phyloP scores from a whole-genome alignment of 1,140 invertebrate species.

The Octopus bimaculoides region DNA sequence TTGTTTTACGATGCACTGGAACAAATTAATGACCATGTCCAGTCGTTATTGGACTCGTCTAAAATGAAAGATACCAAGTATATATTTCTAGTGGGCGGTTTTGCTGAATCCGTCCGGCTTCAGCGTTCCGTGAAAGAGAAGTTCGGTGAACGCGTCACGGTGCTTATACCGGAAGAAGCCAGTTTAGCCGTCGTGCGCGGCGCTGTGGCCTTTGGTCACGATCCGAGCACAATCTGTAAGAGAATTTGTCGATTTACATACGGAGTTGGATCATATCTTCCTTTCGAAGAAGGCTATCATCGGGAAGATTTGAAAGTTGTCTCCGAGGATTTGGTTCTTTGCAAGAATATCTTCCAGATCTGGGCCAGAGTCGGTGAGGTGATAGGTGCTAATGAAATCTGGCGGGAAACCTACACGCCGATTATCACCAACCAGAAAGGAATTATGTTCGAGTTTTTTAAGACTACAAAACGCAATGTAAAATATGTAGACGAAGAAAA shows the following conservation, averaged over 20 bases:
- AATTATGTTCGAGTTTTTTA: conserved; percentile 64
- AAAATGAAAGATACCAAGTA: conserved; percentile 57
- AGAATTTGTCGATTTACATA: conserved; percentile 63
- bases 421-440: conserved; percentile 60
- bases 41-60: conserved; percentile 37
- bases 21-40: conserved; percentile 48
- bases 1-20: conserved; percentile 44
- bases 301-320: conserved; percentile 60
- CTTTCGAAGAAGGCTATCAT: conserved; percentile 61
- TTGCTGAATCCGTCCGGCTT: conserved; percentile 63
- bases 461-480: conserved; percentile 57
- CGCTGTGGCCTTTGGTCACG: conserved; percentile 64
- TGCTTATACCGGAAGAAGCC: conserved; percentile 62
- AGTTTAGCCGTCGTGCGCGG: conserved; percentile 55
- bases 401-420: conserved; percentile 63
- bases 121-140: conserved; percentile 60
- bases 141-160: conserved; percentile 58
- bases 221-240: conserved; percentile 62
- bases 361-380: conserved; percentile 62
- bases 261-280: conserved; percentile 64
- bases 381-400: conserved; percentile 60
- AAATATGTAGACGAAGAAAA: conserved; percentile 63
- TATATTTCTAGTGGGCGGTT: conserved; percentile 66
- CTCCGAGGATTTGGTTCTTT: conserved; percentile 61
- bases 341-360: conserved; percentile 64